Conservation (phyloP, 1,140 invertebrate species). For the Ladona fulva region DNA sequence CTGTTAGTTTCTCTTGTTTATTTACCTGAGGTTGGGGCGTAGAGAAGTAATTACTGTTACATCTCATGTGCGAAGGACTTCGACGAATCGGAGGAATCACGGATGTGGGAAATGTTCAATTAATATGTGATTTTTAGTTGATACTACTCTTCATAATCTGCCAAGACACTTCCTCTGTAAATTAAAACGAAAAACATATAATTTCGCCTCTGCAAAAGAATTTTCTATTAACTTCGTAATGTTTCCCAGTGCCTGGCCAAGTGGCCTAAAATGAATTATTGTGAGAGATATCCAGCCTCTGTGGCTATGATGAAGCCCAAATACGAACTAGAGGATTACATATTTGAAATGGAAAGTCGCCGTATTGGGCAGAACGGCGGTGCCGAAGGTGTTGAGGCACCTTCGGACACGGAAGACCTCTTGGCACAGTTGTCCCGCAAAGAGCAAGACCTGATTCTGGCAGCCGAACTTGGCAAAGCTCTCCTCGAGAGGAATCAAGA, state of each 20-base stretch:
- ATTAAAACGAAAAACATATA: no score
- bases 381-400: conserved; percentile 40
- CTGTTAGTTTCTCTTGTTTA: no score
- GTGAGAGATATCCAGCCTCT: not conserved
- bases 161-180: no score
- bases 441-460: conserved; percentile 83
- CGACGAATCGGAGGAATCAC: no score
- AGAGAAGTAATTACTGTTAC: no score
- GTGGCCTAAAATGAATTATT: not conserved
- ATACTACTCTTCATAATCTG: no score
- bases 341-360: conserved; percentile 44
- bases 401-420: conserved; percentile 47
- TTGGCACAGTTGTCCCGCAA: conserved; percentile 80
- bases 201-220: no score
- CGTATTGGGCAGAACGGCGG: conserved; percentile 26
- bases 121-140: no score
- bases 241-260: not conserved
- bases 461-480: conserved; percentile 90
- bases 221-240: no score
- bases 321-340: conserved; percentile 46
- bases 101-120: no score
- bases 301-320: not conserved
- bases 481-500: conserved; percentile 90
- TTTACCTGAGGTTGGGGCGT: no score
- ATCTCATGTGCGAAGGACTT: no score